Base-by-base conservation (phyloP, 1,140 invertebrate species). In the Octopus bimaculoides region DNA sequence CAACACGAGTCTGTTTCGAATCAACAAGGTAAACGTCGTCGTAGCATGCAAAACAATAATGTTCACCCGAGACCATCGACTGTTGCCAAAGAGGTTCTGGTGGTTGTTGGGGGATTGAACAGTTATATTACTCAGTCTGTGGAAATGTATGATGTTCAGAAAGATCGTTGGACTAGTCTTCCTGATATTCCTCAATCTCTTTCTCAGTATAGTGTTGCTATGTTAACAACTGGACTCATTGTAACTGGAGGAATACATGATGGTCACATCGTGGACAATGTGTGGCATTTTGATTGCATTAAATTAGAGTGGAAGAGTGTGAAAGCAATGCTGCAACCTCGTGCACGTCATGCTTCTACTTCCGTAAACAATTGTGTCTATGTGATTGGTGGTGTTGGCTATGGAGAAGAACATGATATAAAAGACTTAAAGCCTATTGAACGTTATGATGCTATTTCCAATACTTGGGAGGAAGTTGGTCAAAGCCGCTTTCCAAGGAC, bases 221-320 rank as follows among this genome's bases (percentile, higher is more conserved):
- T 86, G 20, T 78, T 89, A 9, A 79, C 83, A 9, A 88, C 89
- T 79, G 83, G 82, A 78, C 89, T 90, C 56, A 84, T 87, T 76
- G 87, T 90, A 7, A 87, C 88, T 4, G 89, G 89, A 41, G 89
- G 89, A 4, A 88, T 89, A 78, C 76, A 83, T 52, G 87, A 89
- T 79, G 85, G 86, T 20, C 84, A 84, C 54, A 86, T 88, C 26
- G 83, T 89, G 69, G 78, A 84, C 12, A 85, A 84, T 73, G 86
- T 88, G 6, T 90, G 89, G 88, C 85, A 84, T 20, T 90, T 90
- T 85, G 86, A 88, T 79, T 85, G 85, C 17, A 77, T 82, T 5
- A 83, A 86, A 77, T 74, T 86, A 73, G 81, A 74, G 17, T 90
- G 89, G 89, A 81, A 78, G 10, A 81, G 85, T 69, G 84, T 86